Conservation (phyloP, 2,797 vertebrate genomes). For the Lithobates sylvaticus region DNA sequence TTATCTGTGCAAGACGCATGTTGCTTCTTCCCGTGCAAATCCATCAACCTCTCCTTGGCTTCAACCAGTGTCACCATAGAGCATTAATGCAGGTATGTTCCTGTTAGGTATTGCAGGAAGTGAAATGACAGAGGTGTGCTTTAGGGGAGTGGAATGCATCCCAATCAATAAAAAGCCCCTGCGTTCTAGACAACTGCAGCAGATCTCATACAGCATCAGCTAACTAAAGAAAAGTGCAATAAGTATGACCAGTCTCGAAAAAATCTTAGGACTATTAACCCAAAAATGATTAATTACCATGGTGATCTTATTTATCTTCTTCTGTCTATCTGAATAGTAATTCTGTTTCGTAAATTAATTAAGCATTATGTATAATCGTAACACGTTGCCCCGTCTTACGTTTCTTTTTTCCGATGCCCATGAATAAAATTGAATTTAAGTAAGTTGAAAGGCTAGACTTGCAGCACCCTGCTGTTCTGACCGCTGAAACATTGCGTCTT, state of each 20-base stretch:
- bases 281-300: slow-evolving; percentile 16
- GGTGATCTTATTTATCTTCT: neutral
- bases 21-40: no score
- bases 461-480: slow-evolving; percentile 40
- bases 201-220: no score
- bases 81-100: no score
- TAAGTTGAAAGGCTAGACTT: slow-evolving; percentile 40
- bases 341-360: slow-evolving; percentile 36
- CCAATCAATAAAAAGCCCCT: no score
- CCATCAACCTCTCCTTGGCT: no score
- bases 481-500: slow-evolving; percentile 38
- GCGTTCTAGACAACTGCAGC: no score
- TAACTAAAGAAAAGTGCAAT: neutral
- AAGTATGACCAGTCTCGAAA: neutral
- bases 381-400: neutral
- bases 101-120: no score
- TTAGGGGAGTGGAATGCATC: no score
- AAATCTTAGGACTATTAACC: neutral
- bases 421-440: slow-evolving; percentile 56
- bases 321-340: neutral
- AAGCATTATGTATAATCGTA: slow-evolving; percentile 17
- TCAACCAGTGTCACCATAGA: no score
- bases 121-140: no score
- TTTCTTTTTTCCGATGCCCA: slow-evolving; percentile 23
- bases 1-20: no score